A percentile compares a stretch with the other conserved stretches of the same genome.
These are phyloP conservation scores for Ianthella basta DNA, from an alignment of 37 sponge, comb jelly and placozoan species.

Conservation along the genomic window DNA sequence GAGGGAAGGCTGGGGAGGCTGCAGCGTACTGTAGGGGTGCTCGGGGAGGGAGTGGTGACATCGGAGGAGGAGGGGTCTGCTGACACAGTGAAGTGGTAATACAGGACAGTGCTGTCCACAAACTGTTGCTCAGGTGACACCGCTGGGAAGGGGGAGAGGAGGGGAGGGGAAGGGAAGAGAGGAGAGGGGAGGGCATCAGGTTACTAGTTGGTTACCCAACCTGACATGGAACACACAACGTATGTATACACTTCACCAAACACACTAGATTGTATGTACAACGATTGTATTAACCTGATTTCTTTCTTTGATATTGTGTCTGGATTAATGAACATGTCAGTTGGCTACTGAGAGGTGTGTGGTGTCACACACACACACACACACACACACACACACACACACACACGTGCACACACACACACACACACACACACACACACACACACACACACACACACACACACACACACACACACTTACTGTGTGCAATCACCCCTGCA, in stretches of 20 bases:
- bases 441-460: too few relatives aligned
- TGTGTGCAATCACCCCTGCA: conserved; percentile 76
- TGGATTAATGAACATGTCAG: conserved; percentile 76
- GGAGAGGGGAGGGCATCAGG: too few relatives aligned
- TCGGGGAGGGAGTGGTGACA: too few relatives aligned
- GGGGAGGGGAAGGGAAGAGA: not conserved
- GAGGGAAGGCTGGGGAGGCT: not conserved
- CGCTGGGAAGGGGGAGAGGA: not conserved
- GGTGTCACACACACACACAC: conserved; percentile 72
- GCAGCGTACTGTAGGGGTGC: not conserved
- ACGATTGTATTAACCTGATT: conserved; percentile 76
- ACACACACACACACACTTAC: conserved; percentile 44
- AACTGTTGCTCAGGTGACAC: not conserved
- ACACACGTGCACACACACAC: too few relatives aligned
- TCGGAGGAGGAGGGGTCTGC: too few relatives aligned
- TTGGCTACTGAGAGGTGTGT: conserved; percentile 63
- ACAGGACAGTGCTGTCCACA: not conserved
- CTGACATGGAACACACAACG: too few relatives aligned
- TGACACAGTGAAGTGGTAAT: conserved; percentile 7
- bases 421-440: too few relatives aligned
- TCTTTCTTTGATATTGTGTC: conserved; percentile 85
- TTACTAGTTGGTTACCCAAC: too few relatives aligned
- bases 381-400: too few relatives aligned
- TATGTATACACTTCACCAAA: not conserved
- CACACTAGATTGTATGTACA: conserved; percentile 56